Evolutionary conservation across 2,797 vertebrate species (phyloP).

Genomic region (Heterohyrax brucei): DNA sequence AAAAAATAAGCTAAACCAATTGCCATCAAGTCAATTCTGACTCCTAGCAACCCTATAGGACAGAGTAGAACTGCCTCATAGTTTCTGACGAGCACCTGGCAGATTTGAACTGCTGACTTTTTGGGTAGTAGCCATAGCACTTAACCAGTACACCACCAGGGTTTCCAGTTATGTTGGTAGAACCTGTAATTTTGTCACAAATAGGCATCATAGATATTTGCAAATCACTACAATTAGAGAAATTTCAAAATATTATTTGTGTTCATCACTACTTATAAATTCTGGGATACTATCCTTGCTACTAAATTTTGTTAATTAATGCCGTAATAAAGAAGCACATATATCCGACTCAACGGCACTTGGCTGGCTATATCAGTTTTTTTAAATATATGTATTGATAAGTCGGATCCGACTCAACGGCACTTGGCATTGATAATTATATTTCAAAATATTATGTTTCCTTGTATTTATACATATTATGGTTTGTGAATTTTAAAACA

Average conservation of each 20-base stretch:
- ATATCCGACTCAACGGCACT: neutral
- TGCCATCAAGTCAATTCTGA: no score
- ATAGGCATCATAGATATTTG: neutral
- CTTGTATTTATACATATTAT: neutral
- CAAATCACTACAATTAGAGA: neutral
- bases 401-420: neutral
- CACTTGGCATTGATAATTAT: neutral
- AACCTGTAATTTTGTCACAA: neutral
- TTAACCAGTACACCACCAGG: no score
- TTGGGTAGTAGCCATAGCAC: no score
- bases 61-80: no score
- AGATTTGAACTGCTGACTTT: no score
- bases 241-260: neutral
- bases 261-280: neutral
- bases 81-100: no score
- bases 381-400: neutral
- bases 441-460: conserved; percentile 59
- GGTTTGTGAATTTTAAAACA: conserved; percentile 28
- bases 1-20: no score
- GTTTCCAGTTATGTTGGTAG: neutral
- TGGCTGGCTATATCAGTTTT: neutral
- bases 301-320: conserved; percentile 24
- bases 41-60: no score
- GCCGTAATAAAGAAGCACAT: neutral
- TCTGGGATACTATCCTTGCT: neutral